A percentile compares a stretch with the other conserved stretches of the same genome.
Evolutionary conservation across 2,113 vertebrate genomes (phyloP).

Genomic region (Emydocephalus ijimae): DNA sequence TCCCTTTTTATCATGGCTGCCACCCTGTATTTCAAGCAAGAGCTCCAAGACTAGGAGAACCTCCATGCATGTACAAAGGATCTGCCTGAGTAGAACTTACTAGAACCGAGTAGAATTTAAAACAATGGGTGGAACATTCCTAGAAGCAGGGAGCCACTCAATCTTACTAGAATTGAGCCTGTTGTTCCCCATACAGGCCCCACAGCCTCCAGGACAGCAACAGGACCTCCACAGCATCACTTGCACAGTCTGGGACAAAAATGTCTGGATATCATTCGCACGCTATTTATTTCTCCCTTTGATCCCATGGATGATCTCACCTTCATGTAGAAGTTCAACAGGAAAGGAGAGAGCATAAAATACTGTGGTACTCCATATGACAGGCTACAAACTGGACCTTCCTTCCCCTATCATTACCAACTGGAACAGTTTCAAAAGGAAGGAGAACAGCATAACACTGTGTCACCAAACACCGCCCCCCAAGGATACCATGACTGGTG

Average conservation of each 20-base stretch:
- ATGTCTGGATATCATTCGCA: not conserved
- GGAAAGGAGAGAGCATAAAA: not conserved
- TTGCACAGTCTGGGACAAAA: not conserved
- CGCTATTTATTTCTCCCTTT: not conserved
- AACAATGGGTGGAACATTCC: not conserved
- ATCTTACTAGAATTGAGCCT: not conserved
- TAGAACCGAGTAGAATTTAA: not conserved
- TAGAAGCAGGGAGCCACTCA: not conserved
- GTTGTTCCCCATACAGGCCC: not conserved
- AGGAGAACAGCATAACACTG: not conserved
- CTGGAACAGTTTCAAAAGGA: not conserved
- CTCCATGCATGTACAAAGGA: not conserved
- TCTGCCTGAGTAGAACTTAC: not conserved
- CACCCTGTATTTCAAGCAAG: not conserved
- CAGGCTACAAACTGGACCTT: not conserved
- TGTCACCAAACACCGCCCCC: not conserved
- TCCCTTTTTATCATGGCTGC: not conserved
- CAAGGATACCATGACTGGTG: not conserved
- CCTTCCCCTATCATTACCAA: not conserved
- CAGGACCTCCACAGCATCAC: not conserved
- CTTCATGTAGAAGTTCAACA: not conserved
- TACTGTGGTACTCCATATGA: not conserved
- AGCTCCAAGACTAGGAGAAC: not conserved
- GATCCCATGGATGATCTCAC: not conserved
- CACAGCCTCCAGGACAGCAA: not conserved